Percentiles rank a stretch among this genome's conserved stretches.
These are phyloP conservation scores for Homarus gammarus DNA, from an alignment of 2,888 invertebrate species.

Conservation along the genomic window DNA sequence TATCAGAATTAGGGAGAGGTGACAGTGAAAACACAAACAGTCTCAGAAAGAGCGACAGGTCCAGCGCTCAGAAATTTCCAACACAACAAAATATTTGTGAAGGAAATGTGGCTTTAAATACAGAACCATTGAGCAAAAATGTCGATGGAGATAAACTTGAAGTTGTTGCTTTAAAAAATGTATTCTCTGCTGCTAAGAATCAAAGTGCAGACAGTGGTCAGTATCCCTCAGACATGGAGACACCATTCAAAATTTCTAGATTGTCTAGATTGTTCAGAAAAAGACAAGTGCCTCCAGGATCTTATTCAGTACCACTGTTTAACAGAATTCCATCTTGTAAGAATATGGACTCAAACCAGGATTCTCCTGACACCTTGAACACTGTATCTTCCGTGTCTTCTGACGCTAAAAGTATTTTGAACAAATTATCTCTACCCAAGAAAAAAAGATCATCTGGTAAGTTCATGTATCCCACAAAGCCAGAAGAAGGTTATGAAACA, in stretches of 20 bases:
- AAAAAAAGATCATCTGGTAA: slow-evolving; percentile 20
- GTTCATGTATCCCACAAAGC: slow-evolving; percentile 34
- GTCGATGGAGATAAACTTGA: not conserved
- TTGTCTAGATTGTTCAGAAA: not conserved
- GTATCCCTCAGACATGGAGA: not conserved
- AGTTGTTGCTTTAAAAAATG: not conserved
- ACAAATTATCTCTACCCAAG: slow-evolving; percentile 18
- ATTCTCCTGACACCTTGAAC: not conserved
- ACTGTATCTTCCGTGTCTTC: not conserved
- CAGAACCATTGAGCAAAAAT: not conserved
- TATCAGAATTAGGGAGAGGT: not conserved
- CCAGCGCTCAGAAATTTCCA: not conserved
- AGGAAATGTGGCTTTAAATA: not conserved
- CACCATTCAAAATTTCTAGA: too few relatives aligned
- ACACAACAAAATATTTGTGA: not conserved
- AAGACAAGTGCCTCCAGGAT: not conserved
- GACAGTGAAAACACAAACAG: not conserved
- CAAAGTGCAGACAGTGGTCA: not conserved
- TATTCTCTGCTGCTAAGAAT: not conserved
- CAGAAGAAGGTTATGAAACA: slow-evolving; percentile 21
- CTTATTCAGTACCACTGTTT: slow-evolving; percentile 11
- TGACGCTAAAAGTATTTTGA: slow-evolving; percentile 10
- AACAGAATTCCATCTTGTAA: not conserved
- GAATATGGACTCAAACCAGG: not conserved
- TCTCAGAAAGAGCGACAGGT: not conserved